phyloP scores from a whole-genome alignment of 1,140 invertebrate genomes.

The Solenopsis fugax region DNA sequence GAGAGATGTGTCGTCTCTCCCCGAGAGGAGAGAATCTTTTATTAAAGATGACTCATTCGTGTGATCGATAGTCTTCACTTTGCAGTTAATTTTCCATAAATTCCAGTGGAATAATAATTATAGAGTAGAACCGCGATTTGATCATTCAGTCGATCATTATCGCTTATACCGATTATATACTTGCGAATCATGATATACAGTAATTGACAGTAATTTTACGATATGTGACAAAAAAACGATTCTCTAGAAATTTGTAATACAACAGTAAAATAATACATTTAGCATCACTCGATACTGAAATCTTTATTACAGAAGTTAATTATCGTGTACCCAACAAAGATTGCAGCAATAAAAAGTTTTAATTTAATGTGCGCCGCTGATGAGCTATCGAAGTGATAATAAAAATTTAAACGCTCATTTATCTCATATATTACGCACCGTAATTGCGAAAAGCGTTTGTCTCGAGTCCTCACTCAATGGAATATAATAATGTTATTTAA shows the following conservation, averaged over 20 bases:
- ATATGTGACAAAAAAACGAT: background rate
- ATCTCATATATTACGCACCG: background rate
- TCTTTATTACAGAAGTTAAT: background rate
- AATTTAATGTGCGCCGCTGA: background rate
- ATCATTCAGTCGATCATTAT: background rate
- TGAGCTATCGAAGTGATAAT: background rate
- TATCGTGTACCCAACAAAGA: background rate
- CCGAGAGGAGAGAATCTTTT: background rate
- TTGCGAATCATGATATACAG: background rate
- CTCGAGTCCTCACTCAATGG: background rate
- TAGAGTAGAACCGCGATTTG: background rate
- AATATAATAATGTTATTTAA: slow-evolving; percentile 30
- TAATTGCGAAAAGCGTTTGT: slow-evolving; percentile 21
- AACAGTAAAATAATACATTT: background rate
- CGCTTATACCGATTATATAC: background rate
- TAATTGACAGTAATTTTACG: background rate
- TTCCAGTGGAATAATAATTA: background rate
- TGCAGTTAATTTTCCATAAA: background rate
- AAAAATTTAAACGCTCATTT: background rate
- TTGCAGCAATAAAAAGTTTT: background rate
- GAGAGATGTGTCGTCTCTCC: too few species aligned
- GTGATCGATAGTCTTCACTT: background rate
- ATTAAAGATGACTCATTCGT: background rate
- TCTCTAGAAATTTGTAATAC: background rate
- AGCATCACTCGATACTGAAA: background rate